Evolutionary conservation across 2,113 vertebrate genomes (phyloP).

Genomic region (Carettochelys insculpta): DNA sequence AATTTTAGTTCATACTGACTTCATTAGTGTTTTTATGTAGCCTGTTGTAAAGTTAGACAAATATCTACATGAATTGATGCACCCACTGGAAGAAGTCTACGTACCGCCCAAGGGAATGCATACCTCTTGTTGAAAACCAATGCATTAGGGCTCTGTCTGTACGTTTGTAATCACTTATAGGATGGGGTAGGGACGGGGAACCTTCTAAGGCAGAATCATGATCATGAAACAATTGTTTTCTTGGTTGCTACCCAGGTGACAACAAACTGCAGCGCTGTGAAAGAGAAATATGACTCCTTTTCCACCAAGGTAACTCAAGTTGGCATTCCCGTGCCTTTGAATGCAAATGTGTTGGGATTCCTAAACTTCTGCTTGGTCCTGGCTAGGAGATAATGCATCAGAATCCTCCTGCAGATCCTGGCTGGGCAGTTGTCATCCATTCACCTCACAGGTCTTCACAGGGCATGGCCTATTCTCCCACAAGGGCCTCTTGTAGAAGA

Average conservation of each 20-base stretch:
- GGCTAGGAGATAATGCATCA: background rate
- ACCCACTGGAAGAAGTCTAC: too few species aligned
- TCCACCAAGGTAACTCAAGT: background rate
- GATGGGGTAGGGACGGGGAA: background rate
- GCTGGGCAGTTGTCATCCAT: background rate
- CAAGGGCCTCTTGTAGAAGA: too few species aligned
- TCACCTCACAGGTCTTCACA: background rate
- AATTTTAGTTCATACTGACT: too few species aligned
- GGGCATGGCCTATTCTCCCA: background rate
- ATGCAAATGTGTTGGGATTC: background rate
- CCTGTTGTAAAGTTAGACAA: too few species aligned
- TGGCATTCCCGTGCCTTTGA: background rate
- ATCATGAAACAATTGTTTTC: background rate
- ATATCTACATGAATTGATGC: too few species aligned
- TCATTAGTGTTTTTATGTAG: too few species aligned
- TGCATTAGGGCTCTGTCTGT: too few species aligned
- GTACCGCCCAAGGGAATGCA: too few species aligned
- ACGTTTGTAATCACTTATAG: background rate
- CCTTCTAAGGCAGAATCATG: background rate
- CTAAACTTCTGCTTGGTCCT: too few species aligned
- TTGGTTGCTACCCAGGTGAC: background rate
- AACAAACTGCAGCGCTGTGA: background rate
- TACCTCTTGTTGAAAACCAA: too few species aligned
- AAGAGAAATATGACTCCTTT: background rate
- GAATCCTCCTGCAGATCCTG: background rate